Base-by-base conservation (phyloP, 2,113 vertebrate genomes). In the Limnothrissa miodon region DNA sequence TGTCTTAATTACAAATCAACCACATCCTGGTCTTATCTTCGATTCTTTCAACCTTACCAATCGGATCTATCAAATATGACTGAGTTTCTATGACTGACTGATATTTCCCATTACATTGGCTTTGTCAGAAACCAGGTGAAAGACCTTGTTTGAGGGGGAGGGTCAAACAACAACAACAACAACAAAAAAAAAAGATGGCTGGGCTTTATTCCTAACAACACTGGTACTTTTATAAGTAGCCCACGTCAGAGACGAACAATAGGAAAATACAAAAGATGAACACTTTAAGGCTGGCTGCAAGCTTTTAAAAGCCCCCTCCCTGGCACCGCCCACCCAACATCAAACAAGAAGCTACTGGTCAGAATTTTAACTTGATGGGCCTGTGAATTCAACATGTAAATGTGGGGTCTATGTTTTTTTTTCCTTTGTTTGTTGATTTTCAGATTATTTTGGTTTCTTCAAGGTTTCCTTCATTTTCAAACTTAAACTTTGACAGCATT, bases 371-470 rank as follows among this genome's bases (percentile, higher is more conserved):
- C 29, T 36, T 13, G 42, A 42, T 2, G 29, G 66, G 29, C 29
- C 66, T 74, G 66, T 15, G 2, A 74, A 74, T 36, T 48, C 36
- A 29, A 74, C 36, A 33, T 74, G 10, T 39, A 15, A 13, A 74
- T 74, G 66, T 74, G 29, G 4, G 29, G 5, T 74, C 3, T 36
- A 13, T 56, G 8, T 10, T 70, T 33, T 33, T 70, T 29, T 74
- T 1, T 74, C 33, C 86, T 86, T 89, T 93, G 92, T 93, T 95
- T 94, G 93, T 93, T 92, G 90, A 88, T 90, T 90, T 91, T 92
- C 89, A 74, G 29, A 74, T 29, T 74, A 29, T 74, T 74, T 74
- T 74, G 66, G 66, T 74, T 74, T 74, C 66, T 74, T 74, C 66
- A 74, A 74, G 33, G 10, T 74, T 36, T 74, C 66, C 66, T 74